Evolutionary conservation across 2,888 invertebrate genomes (phyloP).

Genomic region (Anodontia alba): DNA sequence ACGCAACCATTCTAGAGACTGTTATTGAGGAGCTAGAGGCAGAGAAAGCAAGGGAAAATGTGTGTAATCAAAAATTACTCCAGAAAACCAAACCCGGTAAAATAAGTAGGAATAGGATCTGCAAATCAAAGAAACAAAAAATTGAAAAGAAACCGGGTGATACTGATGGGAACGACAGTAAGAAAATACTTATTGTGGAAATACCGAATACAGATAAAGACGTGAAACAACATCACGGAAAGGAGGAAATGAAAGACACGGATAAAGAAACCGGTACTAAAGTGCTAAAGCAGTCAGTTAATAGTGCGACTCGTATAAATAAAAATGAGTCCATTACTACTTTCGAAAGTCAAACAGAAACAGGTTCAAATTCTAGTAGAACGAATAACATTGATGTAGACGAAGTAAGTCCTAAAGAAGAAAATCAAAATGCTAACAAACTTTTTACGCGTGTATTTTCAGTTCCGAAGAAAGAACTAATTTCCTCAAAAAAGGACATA

Average conservation of each 20-base stretch:
- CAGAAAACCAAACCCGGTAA: neutral
- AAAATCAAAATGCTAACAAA: neutral
- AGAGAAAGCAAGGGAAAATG: neutral
- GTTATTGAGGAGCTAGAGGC: slow-evolving; percentile 39
- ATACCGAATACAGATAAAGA: neutral
- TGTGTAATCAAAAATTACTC: no score
- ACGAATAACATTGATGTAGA: no score
- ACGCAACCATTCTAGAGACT: slow-evolving; percentile 22
- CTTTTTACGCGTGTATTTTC: neutral
- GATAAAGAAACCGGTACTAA: no score
- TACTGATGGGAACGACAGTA: neutral
- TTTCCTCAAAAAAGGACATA: neutral
- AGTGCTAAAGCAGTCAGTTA: no score
- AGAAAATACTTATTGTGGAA: neutral
- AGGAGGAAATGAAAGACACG: no score
- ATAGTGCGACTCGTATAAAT: no score
- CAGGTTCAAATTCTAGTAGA: no score
- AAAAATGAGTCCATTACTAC: no score
- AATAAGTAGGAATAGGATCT: neutral
- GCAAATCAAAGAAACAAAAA: neutral
- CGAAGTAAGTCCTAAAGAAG: no score
- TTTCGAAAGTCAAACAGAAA: no score
- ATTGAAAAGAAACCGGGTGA: neutral
- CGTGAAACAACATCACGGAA: neutral
- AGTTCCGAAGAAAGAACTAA: neutral